phyloP scores from a whole-genome alignment of 2,797 vertebrate species.

The Cyprinodon diabolis region DNA sequence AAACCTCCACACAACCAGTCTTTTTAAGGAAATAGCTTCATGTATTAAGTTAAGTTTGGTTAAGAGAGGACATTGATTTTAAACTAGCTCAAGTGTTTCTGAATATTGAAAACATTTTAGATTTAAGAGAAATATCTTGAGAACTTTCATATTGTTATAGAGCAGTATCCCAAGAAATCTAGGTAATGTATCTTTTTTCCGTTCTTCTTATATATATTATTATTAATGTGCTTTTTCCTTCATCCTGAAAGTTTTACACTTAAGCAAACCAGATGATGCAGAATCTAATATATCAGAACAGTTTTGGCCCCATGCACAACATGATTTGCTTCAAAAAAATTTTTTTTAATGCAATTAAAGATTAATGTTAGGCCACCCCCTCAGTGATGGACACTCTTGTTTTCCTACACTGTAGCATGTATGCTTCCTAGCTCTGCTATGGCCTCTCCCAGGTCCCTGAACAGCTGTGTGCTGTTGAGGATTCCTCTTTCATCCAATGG shows the following conservation, averaged over 20 bases:
- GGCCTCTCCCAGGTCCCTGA: constrained; percentile 27
- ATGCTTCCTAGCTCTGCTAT: not conserved
- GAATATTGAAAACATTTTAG: not conserved
- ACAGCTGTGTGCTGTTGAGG: constrained; percentile 53
- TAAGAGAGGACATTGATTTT: not conserved
- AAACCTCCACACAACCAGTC: too few relatives aligned
- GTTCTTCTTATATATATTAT: not conserved
- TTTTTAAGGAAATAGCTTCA: too few relatives aligned
- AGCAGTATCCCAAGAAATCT: not conserved
- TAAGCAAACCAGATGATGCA: not conserved
- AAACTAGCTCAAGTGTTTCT: not conserved
- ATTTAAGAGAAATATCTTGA: too few relatives aligned
- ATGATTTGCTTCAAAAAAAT: not conserved
- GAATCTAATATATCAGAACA: not conserved
- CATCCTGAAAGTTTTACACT: too few relatives aligned
- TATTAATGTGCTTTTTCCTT: not conserved
- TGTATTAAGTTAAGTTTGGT: not conserved
- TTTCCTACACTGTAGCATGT: constrained; percentile 36
- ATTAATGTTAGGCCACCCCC: not conserved
- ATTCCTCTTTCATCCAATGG: constrained; percentile 57
- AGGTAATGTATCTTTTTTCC: not conserved
- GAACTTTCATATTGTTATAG: too few relatives aligned
- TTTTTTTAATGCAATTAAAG: not conserved
- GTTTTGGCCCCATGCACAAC: too few relatives aligned
- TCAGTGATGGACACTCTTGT: not conserved